Evolutionary conservation across 2,113 vertebrate genomes (phyloP), one percentile per base, ranked within the genome.

Genomic region (Spheniscus mendiculus): DNA sequence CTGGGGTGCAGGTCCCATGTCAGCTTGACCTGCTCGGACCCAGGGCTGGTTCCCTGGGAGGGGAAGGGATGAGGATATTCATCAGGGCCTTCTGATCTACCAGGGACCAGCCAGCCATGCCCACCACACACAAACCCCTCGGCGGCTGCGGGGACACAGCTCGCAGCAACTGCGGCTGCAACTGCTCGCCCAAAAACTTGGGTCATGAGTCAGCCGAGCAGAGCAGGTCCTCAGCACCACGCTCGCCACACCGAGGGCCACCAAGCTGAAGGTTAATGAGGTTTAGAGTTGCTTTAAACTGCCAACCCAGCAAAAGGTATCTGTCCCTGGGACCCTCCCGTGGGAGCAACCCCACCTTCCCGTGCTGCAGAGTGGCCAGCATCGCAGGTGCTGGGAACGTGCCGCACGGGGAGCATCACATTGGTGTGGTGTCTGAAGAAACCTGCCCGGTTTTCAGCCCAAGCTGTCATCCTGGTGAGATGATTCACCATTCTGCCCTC

Each of bases 1-100:
- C 11, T 0, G 13, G 27, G 61, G 22, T 12, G 12, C 42, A 34
- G 47, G 19, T 47, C 63, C 45, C 23, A 0, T 0, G 1, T 17
- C 82, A 50, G 25, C 59, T 78, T 12, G 1, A 30, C 10, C 78
- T 27, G 19, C 73, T 47, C 0, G 0, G 20, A 4, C 2, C 5
- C 2, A 0, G 40, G 2, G 15, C 17, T 20, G 55, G 11, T 22
- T 32, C 42, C 42, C 42, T 49, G 61, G 47, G 9, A 76, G 5
- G 9, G 27, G 32, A 79, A 22, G 52, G 15, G 26, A 50, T 1
- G 4, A 76, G 52, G 27, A 87, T 7, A 9, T 38, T 27, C 26
- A 2, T 4, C 15, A 20, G 1, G 8, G 25, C 19, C 32, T 58
- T 58, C 52, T 55, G 32, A 76, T 19, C 30, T 1, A 50, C 26